phyloP scores from a whole-genome alignment of 2,888 invertebrate species.

The Euspilapteryx auroguttella region DNA sequence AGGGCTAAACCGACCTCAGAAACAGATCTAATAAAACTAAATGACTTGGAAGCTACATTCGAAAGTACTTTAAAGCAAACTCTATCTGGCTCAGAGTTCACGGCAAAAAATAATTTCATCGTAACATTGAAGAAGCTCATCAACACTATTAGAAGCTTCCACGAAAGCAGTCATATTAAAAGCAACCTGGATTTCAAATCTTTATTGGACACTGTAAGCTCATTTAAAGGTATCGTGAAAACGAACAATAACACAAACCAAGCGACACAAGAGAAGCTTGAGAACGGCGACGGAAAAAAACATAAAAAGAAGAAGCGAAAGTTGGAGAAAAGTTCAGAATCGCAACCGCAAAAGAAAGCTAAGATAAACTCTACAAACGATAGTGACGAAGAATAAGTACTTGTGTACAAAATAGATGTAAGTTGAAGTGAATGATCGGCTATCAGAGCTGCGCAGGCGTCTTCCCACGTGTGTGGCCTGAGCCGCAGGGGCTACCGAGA shows the following conservation, averaged over 20 bases:
- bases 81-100: conserved; percentile 29
- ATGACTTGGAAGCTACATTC: conserved; percentile 46
- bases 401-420: not conserved
- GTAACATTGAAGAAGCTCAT: conserved; percentile 55
- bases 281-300: conserved; percentile 14
- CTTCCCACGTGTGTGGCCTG: too few relatives aligned
- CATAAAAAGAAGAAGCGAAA: conserved; percentile 37
- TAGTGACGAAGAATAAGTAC: conserved; percentile 14
- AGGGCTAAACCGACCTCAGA: conserved; percentile 31
- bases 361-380: conserved; percentile 14
- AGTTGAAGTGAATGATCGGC: too few relatives aligned
- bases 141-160: conserved; percentile 44
- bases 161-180: conserved; percentile 31
- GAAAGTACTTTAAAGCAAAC: conserved; percentile 30
- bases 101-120: conserved; percentile 62
- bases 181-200: conserved; percentile 26
- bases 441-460: too few relatives aligned
- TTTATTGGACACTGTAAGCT: conserved; percentile 20
- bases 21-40: conserved; percentile 23
- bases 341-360: conserved; percentile 18
- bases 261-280: conserved; percentile 10
- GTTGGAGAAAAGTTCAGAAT: conserved; percentile 21
- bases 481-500: too few relatives aligned
- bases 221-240: conserved; percentile 24
- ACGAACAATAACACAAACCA: conserved; percentile 14